A percentile compares a stretch with the other conserved stretches of the same genome.
Evolutionary conservation across 2,797 vertebrate species (phyloP).

Genomic region (Loris lydekkerianus): DNA sequence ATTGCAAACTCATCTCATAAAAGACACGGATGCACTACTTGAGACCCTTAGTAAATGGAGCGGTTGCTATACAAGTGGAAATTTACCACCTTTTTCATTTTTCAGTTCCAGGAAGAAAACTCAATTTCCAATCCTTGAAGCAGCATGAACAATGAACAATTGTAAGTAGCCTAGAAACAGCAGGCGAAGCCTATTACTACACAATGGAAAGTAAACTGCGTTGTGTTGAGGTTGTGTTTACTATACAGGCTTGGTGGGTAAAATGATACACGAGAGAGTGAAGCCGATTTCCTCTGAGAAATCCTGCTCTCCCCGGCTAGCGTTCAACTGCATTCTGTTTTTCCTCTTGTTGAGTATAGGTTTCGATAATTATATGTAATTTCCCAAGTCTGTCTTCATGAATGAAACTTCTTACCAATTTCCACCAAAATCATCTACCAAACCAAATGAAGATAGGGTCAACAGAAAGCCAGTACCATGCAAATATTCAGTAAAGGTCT

Average conservation of each 20-base stretch:
- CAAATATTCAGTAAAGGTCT: slow-evolving; percentile 23
- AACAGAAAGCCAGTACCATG: background rate
- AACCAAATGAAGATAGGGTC: slow-evolving; percentile 42
- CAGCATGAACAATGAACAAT: slow-evolving; percentile 61
- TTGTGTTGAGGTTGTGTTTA: slow-evolving; percentile 73
- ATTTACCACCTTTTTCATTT: slow-evolving; percentile 74
- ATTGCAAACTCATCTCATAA: slow-evolving; percentile 3
- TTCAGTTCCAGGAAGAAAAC: slow-evolving; percentile 64
- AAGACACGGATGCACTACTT: background rate
- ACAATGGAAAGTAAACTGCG: slow-evolving; percentile 49
- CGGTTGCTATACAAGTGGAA: slow-evolving; percentile 6
- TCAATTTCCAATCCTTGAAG: slow-evolving; percentile 73
- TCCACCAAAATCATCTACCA: slow-evolving; percentile 70
- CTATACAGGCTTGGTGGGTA: slow-evolving; percentile 41
- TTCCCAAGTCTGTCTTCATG: slow-evolving; percentile 73
- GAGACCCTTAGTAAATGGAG: slow-evolving; percentile 4
- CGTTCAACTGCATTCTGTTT: slow-evolving; percentile 41
- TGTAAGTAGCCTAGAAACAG: slow-evolving; percentile 54
- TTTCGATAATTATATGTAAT: slow-evolving; percentile 75
- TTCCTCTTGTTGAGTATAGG: slow-evolving; percentile 73
- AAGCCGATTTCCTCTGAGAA: slow-evolving; percentile 56
- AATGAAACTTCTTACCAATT: slow-evolving; percentile 75
- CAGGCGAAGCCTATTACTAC: background rate
- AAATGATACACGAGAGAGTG: background rate
- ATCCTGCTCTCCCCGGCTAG: background rate